These are phyloP conservation scores for Apoda limacodes DNA, from an alignment of 2,888 invertebrate species.

Conservation along the genomic window DNA sequence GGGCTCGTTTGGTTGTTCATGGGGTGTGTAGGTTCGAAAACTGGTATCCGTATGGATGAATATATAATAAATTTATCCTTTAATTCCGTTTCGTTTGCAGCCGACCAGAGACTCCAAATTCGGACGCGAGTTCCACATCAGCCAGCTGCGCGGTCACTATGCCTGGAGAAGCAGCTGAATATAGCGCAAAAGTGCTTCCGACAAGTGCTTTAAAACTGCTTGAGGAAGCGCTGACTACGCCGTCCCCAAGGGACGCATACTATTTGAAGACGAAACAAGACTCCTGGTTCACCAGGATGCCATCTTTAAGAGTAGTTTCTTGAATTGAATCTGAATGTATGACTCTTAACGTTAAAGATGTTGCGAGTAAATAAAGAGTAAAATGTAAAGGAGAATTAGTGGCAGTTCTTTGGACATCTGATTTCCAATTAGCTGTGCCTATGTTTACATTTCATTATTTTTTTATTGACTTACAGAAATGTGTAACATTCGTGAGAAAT, in stretches of 20 bases:
- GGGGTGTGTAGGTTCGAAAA: no score
- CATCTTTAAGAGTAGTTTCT: constrained; percentile 52
- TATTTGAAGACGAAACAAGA: constrained; percentile 62
- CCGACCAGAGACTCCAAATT: constrained; percentile 60
- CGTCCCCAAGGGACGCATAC: constrained; percentile 65
- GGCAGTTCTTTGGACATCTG: no score
- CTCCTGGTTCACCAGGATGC: constrained; percentile 64
- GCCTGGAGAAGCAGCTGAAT: constrained; percentile 72
- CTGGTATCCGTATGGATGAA: no score
- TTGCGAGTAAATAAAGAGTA: no score
- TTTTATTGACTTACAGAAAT: no score
- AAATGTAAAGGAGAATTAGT: no score
- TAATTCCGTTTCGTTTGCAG: constrained; percentile 36
- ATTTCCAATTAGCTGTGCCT: constrained; percentile 2
- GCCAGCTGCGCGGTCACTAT: constrained; percentile 60
- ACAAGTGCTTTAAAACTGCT: constrained; percentile 70
- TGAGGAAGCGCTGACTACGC: constrained; percentile 72
- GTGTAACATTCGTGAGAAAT: no score
- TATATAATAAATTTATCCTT: no score
- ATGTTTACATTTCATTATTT: not conserved
- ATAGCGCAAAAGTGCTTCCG: constrained; percentile 73
- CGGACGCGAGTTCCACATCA: constrained; percentile 48
- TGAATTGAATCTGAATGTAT: constrained; percentile 24
- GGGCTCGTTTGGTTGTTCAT: no score
- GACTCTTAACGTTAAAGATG: no score